Percentiles rank a stretch among this genome's conserved stretches.
Evolutionary conservation across 2,888 invertebrate species (phyloP).

Genomic region (Cylloceria caligata): DNA sequence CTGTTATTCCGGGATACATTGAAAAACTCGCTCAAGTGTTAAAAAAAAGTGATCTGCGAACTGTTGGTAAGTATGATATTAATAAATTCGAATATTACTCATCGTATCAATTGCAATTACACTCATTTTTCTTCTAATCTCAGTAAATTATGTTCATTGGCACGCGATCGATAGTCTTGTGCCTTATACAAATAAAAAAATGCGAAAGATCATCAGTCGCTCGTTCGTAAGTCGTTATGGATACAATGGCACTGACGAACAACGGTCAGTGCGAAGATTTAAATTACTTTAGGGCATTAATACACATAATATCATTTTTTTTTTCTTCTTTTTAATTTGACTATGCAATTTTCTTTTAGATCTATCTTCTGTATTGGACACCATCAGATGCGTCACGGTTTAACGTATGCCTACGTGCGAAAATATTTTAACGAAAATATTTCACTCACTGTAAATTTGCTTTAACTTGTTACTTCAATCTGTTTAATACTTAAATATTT

Average conservation of each 20-base stretch:
- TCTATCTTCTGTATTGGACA: background rate
- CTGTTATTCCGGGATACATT: background rate
- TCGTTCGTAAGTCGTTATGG: no score
- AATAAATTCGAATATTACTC: background rate
- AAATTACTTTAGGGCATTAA: no score
- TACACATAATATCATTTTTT: no score
- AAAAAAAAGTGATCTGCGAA: constrained; percentile 3
- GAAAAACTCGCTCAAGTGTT: background rate
- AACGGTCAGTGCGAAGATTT: no score
- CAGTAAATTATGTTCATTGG: constrained; percentile 39
- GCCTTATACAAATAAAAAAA: no score
- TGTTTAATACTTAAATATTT: background rate
- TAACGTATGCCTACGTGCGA: constrained; percentile 19
- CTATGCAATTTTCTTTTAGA: no score
- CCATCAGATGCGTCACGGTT: background rate
- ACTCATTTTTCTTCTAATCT: background rate
- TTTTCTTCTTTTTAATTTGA: no score
- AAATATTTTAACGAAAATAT: background rate
- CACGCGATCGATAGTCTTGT: background rate
- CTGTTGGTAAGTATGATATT: constrained; percentile 18
- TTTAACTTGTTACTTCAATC: background rate
- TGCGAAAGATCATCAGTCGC: no score
- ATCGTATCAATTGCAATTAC: background rate
- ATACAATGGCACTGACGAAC: no score
- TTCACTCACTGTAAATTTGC: background rate